Base-by-base conservation (phyloP, 2,797 vertebrate genomes). In the Apogon talboti region DNA sequence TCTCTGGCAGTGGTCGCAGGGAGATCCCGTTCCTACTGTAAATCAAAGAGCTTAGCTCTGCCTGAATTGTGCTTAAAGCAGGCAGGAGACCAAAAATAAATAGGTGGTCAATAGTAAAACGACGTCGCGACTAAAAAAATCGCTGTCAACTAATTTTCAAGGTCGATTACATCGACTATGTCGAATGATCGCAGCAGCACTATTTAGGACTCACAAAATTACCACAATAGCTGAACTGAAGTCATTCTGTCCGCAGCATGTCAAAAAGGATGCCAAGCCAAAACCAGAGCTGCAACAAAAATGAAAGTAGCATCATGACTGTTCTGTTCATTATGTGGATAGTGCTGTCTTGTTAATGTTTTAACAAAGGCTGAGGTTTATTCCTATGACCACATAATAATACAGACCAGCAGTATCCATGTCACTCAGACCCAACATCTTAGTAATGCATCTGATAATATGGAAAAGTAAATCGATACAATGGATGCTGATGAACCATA, bases 251-350 rank as follows among this genome's bases (percentile, higher is more conserved):
- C 60, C 38, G 7, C 21, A 60, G 33, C 38, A 42, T 60, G 41
- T 65, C 35, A 28, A 55, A 44, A 37, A 7, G 49, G 37, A 64
- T n/a, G 33, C 43, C 4, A 28, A 28, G 24, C 60, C 19, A 38
- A 60, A 78, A 15, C 35, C 30, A 16, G 30, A 12, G 30, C 35
- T 44, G 47, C 43, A 71, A 51, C 58, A 44, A 30, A 70, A 64
- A 62, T 13, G 55, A 42, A 66, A 44, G 63, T 28, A 53, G 56
- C 33, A 16, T 41, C 41, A 75, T 44, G 61, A 51, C 63, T 66
- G 59, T 14, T 72, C 41, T 44, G 15, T 71, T 84, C 45, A 74
- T 61, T 51, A 66, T 79, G 57, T 69, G 66, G 66, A 79, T 28
- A 37, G 38, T 37, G 35, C 54, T 50, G 68, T 74, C 62, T 74